Conservation (phyloP, 2,113 vertebrate species). For the Upupa epops region DNA sequence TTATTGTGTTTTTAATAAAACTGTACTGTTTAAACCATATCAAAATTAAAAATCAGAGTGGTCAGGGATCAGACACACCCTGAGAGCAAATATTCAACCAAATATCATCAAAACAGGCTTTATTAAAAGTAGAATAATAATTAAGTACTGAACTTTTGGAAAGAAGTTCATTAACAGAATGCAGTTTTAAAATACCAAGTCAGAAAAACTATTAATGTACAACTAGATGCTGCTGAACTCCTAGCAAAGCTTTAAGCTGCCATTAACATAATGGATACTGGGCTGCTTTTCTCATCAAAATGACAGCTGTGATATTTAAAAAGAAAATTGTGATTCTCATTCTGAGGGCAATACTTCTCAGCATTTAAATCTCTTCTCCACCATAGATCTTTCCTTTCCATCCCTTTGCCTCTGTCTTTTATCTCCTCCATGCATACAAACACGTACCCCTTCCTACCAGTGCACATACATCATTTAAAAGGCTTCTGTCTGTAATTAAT, state of each 20-base stretch:
- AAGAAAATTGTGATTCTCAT: not conserved
- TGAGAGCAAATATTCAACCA: not conserved
- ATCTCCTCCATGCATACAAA: not conserved
- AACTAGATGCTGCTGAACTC: not conserved
- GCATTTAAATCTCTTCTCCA: not conserved
- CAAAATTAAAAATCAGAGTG: not conserved
- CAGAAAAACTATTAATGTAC: not conserved
- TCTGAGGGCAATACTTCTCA: not conserved
- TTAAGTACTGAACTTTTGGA: not conserved
- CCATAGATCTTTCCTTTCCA: not conserved
- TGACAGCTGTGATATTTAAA: not conserved
- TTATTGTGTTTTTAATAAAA: not conserved
- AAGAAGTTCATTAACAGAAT: not conserved
- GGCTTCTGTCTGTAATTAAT: not conserved
- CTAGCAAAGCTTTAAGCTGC: not conserved
- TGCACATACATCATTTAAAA: not conserved
- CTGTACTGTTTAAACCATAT: not conserved
- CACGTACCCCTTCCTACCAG: not conserved
- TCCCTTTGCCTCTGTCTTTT: not conserved
- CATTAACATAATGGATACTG: not conserved
- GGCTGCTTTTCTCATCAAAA: not conserved
- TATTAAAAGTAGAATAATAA: not conserved
- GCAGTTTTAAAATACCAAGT: not conserved
- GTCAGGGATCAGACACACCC: not conserved
- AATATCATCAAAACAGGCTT: not conserved